phyloP scores from a whole-genome alignment of 2,888 invertebrate genomes.

The Tenthredo notha region DNA sequence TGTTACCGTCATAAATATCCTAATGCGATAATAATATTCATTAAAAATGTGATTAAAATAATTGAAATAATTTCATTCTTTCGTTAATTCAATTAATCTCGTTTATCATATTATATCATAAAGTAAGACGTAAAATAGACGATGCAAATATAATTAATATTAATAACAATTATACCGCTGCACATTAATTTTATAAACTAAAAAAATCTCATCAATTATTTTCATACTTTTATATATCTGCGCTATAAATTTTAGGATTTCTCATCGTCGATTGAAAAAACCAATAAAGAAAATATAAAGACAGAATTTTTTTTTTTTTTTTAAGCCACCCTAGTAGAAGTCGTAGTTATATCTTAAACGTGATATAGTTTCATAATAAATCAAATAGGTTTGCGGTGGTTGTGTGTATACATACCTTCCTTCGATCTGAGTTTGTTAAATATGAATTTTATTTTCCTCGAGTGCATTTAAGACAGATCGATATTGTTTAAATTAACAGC shows the following conservation, averaged over 20 bases:
- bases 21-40: conserved; percentile 8
- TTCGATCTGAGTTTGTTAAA: not conserved
- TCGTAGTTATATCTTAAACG: too few species aligned
- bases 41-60: not conserved
- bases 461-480: conserved; percentile 46
- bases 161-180: not conserved
- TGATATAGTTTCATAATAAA: not conserved
- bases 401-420: not conserved
- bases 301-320: too few species aligned
- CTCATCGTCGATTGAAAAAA: too few species aligned
- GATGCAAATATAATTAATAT: not conserved
- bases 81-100: not conserved
- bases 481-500: conserved; percentile 51
- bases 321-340: too few species aligned
- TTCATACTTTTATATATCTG: not conserved
- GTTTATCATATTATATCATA: not conserved
- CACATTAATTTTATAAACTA: not conserved
- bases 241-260: not conserved
- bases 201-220: not conserved
- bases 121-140: not conserved
- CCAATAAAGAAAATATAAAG: too few species aligned
- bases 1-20: not conserved
- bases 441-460: conserved; percentile 17
- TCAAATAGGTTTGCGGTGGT: not conserved
- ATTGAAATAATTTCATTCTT: not conserved